Evolutionary conservation across 1,140 invertebrate species (phyloP), one percentile per base, ranked within the genome.

Genomic region (Hestina assimilis): DNA sequence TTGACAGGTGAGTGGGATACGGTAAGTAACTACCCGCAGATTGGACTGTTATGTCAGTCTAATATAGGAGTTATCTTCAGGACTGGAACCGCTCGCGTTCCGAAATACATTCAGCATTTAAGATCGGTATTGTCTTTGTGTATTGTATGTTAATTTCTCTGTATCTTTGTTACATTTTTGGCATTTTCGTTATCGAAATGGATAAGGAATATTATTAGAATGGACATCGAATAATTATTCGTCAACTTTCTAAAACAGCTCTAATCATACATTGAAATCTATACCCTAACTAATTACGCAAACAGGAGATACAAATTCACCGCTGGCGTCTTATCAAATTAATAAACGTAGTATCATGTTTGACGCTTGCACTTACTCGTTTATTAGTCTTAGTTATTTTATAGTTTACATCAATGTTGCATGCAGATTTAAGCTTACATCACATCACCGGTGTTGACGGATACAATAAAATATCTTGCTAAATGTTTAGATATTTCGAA

Each of bases 1-100:
- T 68, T 64, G 65, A 68, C 65, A 64, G 58, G 43, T 61, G 65
- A 67, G 65, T 59, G 65, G 65, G 56, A 59, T 59, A 62, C 24
- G 40, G 54, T 46, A 41, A 50, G 45, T 47, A 12, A 33, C 33
- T 19, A 31, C 12, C 21, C 33, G 48, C 26, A 23, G 15, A 35
- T 21, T 21, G 38, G 38, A 24, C 40, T 43, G 21, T 19, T 50
- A 17, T 41, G 28, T 51, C 28, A 33, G 15, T 46, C 43, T 41
- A 12, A 24, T 42, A 42, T 38, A 38, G 33, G 33, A 38, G 15
- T 19, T 38, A 38, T 38, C 33, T 38, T 7, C 14, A 35, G 14
- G 15, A 35, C 31, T 8, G 2, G 15, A 38, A 12, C 14, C 7
- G 12, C 14, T 38, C n/a, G 33, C 11, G 8, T 12, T 31, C 9